Conservation (phyloP, 2,113 vertebrate species). For the Alouatta palliata region DNA sequence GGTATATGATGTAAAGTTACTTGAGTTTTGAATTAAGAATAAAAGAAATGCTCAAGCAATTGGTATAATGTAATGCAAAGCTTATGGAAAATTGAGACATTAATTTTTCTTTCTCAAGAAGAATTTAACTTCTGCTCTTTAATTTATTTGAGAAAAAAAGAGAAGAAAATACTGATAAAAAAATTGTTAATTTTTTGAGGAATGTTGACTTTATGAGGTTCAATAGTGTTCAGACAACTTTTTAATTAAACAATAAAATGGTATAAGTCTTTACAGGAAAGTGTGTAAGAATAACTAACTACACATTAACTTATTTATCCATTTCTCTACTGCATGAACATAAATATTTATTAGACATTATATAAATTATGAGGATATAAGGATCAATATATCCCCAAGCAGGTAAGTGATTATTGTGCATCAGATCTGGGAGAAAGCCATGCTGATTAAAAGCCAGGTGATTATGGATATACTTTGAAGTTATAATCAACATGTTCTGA, state of each 20-base stretch:
- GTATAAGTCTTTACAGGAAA: background rate
- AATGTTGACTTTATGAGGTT: background rate
- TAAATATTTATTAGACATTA: background rate
- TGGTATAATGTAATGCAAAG: background rate
- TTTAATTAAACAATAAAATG: background rate
- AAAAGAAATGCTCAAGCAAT: background rate
- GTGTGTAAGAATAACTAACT: background rate
- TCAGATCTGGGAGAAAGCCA: background rate
- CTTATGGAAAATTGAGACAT: background rate
- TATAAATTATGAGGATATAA: background rate
- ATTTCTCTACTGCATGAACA: background rate
- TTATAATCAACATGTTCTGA: accelerated
- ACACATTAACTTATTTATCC: background rate
- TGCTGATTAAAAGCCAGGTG: background rate
- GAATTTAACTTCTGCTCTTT: background rate
- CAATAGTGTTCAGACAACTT: background rate
- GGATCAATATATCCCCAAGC: background rate
- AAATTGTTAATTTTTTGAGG: background rate
- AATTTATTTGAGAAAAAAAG: background rate
- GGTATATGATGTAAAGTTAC: background rate
- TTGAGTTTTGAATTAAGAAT: background rate
- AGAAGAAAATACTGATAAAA: background rate
- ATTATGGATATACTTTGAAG: background rate
- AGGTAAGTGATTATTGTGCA: background rate
- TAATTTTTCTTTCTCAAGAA: background rate